Evolutionary conservation across 2,113 vertebrate genomes (phyloP), one percentile per base, ranked within the genome.

Genomic region (Tachuris rubrigastra): DNA sequence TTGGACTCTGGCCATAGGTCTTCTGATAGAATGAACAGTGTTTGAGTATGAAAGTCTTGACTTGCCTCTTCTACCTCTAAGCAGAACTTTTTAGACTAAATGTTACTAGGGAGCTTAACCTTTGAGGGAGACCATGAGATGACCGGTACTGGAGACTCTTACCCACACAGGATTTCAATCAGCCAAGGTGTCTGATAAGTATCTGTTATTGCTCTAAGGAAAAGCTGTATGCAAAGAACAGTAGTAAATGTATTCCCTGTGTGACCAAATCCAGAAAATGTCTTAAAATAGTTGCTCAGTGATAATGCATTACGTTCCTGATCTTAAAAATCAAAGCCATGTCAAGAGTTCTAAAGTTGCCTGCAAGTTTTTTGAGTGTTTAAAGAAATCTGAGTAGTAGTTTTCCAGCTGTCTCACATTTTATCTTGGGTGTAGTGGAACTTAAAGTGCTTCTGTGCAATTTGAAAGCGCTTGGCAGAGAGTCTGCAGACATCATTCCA

Each of bases 101-200:
- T 31, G 5, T 78, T 6, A 6, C 12, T 37, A 5, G 68, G 49
- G 30, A 75, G 14, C 14, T 27, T 13, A 23, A 50, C 3, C 14
- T 79, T 46, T 82, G 39, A 85, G 39, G 12, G 6, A 28, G 31
- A 8, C 31, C 14, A 8, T 6, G 5, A 71, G 30, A 27, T 6
- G 8, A 13, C 5, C 8, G 5, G 7, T 39, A 46, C 37, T 65
- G n/a, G 21, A 55, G 23, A 65, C 21, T 55, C 25, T 59, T 35
- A n/a, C 6, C 19, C 30, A 17, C 0, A 0, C 4, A 60, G 35
- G 22, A 65, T 67, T 85, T 72, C 60, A 28, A 25, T 68, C 35
- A 78, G 63, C 24, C 52, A 30, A 33, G 28, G 63, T 74, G 59
- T 63, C 58, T 58, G 18, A 30, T 14, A 81, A 74, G 37, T 65